Base-by-base conservation (phyloP, 2,888 invertebrate species). In the Argyra leucocephala region DNA sequence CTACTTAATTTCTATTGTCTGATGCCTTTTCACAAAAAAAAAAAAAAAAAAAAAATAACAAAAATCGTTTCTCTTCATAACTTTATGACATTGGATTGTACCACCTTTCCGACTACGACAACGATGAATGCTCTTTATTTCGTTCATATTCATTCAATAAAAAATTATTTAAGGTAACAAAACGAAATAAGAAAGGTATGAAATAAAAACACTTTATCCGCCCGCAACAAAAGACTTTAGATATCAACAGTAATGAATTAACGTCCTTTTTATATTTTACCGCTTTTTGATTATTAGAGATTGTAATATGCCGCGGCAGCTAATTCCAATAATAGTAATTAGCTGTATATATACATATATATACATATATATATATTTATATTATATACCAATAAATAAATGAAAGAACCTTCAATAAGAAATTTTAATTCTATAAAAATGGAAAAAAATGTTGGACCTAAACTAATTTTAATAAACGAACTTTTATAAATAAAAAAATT, bases 1-100 rank as follows among this genome's bases (percentile, higher is more conserved):
- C 48, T 48, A 48, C 48, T 48, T 48, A 48, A 48, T 48, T 48
- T 48, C 48, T 48, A 48, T 48, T 48, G 48, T 48, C 48, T n/a
- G n/a, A 48, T 48, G 7, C 5, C 48, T 48, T n/a, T 18, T 48
- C n/a, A n/a, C n/a, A n/a, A n/a, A n/a, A n/a, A n/a, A n/a, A n/a
- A n/a, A n/a, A n/a, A n/a, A n/a, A n/a, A n/a, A n/a, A n/a, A n/a
- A n/a, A n/a, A n/a, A n/a, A n/a, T n/a, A n/a, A n/a, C n/a, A n/a
- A n/a, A n/a, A n/a, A n/a, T n/a, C n/a, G n/a, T n/a, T n/a, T n/a
- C n/a, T 18, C 12, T 48, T 48, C 48, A 48, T 48, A 48, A 48
- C 48, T 48, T 48, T 48, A 48, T 48, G 48, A 48, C 48, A 48
- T 48, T 48, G 48, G 18, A n/a, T 12, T 48, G n/a, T 48, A 48